These are phyloP conservation scores for Caradrina clavipalpis DNA, from an alignment of 2,888 invertebrate genomes.

Conservation along the genomic window DNA sequence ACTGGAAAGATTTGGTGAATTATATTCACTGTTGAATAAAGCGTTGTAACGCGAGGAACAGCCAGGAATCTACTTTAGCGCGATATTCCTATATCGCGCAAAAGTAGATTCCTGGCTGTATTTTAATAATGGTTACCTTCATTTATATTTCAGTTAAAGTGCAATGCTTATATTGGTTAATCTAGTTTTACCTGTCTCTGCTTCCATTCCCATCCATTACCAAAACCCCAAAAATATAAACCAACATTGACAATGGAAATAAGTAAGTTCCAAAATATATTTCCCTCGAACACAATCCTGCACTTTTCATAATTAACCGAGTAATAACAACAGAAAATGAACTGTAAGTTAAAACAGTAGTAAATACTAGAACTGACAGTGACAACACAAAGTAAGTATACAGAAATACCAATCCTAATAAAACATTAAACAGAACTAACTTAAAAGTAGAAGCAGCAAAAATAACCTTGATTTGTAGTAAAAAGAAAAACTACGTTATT, in stretches of 20 bases:
- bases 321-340: constrained; percentile 48
- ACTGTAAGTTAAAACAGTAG: constrained; percentile 46
- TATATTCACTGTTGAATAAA: too few relatives aligned
- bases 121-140: neutral
- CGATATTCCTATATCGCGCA: too few relatives aligned
- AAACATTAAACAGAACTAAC: neutral
- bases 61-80: too few relatives aligned
- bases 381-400: neutral
- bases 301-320: constrained; percentile 52
- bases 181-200: too few relatives aligned
- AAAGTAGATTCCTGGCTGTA: neutral
- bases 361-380: constrained; percentile 38
- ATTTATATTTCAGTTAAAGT: neutral
- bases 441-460: too few relatives aligned
- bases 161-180: too few relatives aligned
- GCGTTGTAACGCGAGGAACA: too few relatives aligned
- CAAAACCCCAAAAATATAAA: neutral
- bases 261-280: constrained; percentile 15
- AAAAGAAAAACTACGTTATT: too few relatives aligned
- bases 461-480: too few relatives aligned
- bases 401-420: constrained; percentile 26
- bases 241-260: neutral
- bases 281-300: constrained; percentile 15
- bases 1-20: neutral
- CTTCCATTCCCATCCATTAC: neutral